Percentiles rank a stretch among this genome's conserved stretches.
phyloP scores from a whole-genome alignment of 2,113 vertebrate species.

The Ptychochromis oligacanthus region DNA sequence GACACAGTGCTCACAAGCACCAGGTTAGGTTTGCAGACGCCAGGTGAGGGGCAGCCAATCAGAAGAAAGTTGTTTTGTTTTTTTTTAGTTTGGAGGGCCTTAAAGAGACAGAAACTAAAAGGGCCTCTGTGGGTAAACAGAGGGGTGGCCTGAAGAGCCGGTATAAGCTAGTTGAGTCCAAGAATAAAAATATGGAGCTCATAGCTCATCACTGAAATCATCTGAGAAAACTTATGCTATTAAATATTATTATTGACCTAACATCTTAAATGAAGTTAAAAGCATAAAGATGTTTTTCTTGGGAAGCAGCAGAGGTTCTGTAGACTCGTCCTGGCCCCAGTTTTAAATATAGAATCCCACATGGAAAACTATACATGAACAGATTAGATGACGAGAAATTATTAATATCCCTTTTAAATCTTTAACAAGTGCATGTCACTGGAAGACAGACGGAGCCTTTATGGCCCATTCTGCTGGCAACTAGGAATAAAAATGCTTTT shows the following conservation, averaged over 20 bases:
- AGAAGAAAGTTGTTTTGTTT: neutral
- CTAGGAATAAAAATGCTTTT: slow-evolving; percentile 7
- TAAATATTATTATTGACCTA: neutral
- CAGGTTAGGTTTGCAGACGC: neutral
- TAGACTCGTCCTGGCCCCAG: slow-evolving; percentile 17
- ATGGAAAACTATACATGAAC: slow-evolving; percentile 59
- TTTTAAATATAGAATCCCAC: slow-evolving; percentile 78
- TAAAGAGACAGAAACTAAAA: neutral
- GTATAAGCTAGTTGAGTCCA: neutral
- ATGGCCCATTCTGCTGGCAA: slow-evolving; percentile 17
- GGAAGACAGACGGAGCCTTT: slow-evolving; percentile 43
- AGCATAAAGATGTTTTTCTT: slow-evolving; percentile 1
- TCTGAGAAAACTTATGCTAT: neutral
- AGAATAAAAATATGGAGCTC: neutral
- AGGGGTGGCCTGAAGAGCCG: neutral
- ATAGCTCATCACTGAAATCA: too few relatives aligned
- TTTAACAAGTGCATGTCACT: slow-evolving; percentile 65
- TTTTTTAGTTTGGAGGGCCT: neutral
- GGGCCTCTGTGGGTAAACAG: neutral
- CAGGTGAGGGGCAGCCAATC: neutral
- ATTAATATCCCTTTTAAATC: slow-evolving; percentile 74
- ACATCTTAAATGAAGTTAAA: neutral
- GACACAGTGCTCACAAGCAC: neutral
- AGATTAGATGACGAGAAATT: slow-evolving; percentile 71
- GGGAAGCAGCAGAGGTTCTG: neutral